These are phyloP conservation scores for Lutjanus erythropterus DNA, from an alignment of 2,113 vertebrate genomes.

Conservation along the genomic window DNA sequence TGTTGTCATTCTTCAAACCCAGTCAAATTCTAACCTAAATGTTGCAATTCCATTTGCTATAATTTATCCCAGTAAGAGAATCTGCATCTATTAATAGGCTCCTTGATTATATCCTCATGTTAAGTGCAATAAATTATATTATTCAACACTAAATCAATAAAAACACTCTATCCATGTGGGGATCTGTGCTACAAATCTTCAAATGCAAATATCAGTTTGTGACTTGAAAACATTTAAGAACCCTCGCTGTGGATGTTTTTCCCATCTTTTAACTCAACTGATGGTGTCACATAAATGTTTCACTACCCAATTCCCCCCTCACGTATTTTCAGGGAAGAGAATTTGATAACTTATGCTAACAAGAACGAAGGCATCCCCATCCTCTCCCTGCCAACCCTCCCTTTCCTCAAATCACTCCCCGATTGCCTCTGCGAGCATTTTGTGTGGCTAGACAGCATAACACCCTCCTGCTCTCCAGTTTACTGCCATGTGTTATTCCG, in stretches of 20 bases:
- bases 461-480: slow-evolving; percentile 48
- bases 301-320: slow-evolving; percentile 37
- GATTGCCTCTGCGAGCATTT: not conserved
- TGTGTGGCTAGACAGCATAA: slow-evolving; percentile 40
- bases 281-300: slow-evolving; percentile 73
- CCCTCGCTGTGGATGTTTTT: slow-evolving; percentile 39
- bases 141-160: slow-evolving; percentile 23
- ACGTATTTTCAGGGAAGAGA: slow-evolving; percentile 38
- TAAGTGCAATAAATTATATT: not conserved
- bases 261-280: slow-evolving; percentile 60
- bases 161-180: slow-evolving; percentile 13
- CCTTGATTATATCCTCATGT: not conserved
- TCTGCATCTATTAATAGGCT: not conserved
- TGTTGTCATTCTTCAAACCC: not conserved
- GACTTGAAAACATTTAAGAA: slow-evolving; percentile 36
- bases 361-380: slow-evolving; percentile 46
- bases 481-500: slow-evolving; percentile 63
- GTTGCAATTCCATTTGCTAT: not conserved
- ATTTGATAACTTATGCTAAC: slow-evolving; percentile 69
- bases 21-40: too few relatives aligned
- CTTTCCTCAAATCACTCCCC: slow-evolving; percentile 39
- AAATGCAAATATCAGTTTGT: slow-evolving; percentile 40
- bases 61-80: not conserved
- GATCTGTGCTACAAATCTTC: slow-evolving; percentile 26
- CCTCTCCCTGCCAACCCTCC: slow-evolving; percentile 9